A percentile compares a stretch with the other conserved stretches of the same genome.
Conservation (phyloP, 2,888 invertebrate species). For the Deladenus siricidicola region DNA sequence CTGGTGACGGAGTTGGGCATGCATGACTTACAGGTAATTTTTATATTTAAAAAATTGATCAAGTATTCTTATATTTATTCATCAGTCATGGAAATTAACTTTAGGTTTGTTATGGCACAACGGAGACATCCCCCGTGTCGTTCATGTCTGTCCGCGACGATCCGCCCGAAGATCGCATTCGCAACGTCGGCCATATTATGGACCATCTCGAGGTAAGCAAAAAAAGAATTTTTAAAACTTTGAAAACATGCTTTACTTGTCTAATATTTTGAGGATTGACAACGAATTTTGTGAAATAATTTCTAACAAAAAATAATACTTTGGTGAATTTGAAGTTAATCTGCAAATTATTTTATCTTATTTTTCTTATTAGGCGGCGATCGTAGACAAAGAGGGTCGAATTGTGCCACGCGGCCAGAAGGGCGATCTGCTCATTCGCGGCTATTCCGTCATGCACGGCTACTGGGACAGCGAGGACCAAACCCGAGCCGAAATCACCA, state of each 20-base stretch:
- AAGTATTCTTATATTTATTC: no score
- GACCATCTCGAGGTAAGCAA: conserved; percentile 57
- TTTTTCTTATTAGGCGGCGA: conserved; percentile 25
- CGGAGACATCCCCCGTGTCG: conserved; percentile 62
- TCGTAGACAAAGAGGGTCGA: conserved; percentile 41
- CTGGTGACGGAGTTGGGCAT: conserved; percentile 56
- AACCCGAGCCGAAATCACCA: conserved; percentile 64
- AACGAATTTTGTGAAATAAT: background rate
- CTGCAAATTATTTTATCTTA: background rate
- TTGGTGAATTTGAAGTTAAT: no score
- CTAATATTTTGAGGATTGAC: no score
- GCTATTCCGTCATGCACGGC: conserved; percentile 70
- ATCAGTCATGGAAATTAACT: background rate
- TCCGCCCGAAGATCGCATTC: conserved; percentile 56
- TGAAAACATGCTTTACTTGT: background rate
- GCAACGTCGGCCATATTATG: conserved; percentile 59
- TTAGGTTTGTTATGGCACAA: conserved; percentile 61
- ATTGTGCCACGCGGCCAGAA: conserved; percentile 43
- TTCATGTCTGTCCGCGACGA: conserved; percentile 58
- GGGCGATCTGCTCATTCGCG: conserved; percentile 55
- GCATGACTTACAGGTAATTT: conserved; percentile 42
- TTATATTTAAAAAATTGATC: no score
- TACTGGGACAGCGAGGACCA: conserved; percentile 74
- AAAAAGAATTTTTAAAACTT: background rate
- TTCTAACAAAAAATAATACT: background rate